Evolutionary conservation across 2,113 vertebrate species (phyloP).

Genomic region (Neoarius graeffei): DNA sequence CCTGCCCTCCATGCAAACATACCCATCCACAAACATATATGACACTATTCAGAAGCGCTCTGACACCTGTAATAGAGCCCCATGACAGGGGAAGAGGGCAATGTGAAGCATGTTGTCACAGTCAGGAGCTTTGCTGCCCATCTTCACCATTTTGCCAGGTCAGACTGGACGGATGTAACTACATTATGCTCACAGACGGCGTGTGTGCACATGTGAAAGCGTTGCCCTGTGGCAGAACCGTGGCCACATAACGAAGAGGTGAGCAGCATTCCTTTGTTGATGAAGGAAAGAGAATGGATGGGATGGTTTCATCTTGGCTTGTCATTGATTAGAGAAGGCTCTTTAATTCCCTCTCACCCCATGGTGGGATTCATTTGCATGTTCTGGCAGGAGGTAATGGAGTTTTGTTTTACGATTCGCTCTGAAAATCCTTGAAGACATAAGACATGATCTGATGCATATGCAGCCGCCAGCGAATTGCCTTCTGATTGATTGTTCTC

Average conservation of each 20-base stretch:
- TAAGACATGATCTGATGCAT: constrained; percentile 99
- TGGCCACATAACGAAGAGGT: constrained; percentile 46
- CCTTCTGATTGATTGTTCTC: constrained; percentile 88
- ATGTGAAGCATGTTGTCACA: constrained; percentile 27
- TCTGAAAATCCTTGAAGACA: constrained; percentile 96
- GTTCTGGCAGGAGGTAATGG: constrained; percentile 99
- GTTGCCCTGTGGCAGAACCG: constrained; percentile 44
- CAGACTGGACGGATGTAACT: neutral
- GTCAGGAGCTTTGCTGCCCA: constrained; percentile 8
- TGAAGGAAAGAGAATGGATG: constrained; percentile 81
- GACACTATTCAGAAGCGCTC: constrained; percentile 20
- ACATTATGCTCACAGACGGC: neutral
- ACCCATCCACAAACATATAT: constrained; percentile 11
- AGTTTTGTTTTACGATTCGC: constrained; percentile 95
- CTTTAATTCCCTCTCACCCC: constrained; percentile 96
- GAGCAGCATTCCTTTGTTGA: constrained; percentile 63
- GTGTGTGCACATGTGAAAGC: constrained; percentile 42
- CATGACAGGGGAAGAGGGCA: neutral
- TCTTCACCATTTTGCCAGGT: constrained; percentile 37
- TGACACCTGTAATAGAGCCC: constrained; percentile 26
- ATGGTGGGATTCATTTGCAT: constrained; percentile 99
- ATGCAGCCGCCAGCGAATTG: constrained; percentile 98
- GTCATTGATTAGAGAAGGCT: constrained; percentile 99
- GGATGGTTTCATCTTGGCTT: constrained; percentile 94
- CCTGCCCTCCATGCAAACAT: constrained; percentile 32